Conservation (phyloP, 30 jellyfish, hydroid and myxozoan species). For the Aurelia coerulea region DNA sequence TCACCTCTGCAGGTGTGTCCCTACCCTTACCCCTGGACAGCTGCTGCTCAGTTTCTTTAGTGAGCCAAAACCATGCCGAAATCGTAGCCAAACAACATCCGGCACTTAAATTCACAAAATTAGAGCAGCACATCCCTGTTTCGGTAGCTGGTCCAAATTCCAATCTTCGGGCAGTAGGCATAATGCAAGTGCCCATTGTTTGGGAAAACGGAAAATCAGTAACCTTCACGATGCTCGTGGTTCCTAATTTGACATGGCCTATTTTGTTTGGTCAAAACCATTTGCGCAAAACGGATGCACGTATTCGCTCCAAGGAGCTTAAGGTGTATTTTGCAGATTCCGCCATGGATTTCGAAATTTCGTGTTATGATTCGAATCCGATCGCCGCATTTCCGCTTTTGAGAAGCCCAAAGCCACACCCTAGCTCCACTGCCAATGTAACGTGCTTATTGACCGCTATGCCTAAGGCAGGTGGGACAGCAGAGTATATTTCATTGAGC, state of each 20-base stretch:
- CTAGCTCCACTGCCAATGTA: background rate
- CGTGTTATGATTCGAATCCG: conserved; percentile 2
- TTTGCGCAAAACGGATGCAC: conserved; percentile 28
- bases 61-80: conserved; percentile 48
- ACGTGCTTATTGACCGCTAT: background rate
- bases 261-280: conserved; percentile 37
- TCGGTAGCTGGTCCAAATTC: conserved; percentile 38
- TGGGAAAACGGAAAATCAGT: conserved; percentile 23
- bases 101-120: conserved; percentile 10
- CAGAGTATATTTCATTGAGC: background rate
- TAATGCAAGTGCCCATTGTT: conserved; percentile 45
- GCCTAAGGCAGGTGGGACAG: background rate
- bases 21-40: conserved; percentile 55
- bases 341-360: background rate
- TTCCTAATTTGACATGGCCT: conserved; percentile 45
- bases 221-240: conserved; percentile 50
- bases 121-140: conserved; percentile 57
- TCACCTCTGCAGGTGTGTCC: conserved; percentile 57
- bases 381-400: background rate
- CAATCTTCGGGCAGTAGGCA: conserved; percentile 22
- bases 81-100: conserved; percentile 16
- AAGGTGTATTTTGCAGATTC: conserved; percentile 17
- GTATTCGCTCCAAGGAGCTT: conserved; percentile 1
- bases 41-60: conserved; percentile 59
- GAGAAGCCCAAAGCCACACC: background rate